A percentile compares a stretch with the other conserved stretches of the same genome.
These are phyloP conservation scores for Drosophila monieri DNA, from an alignment of 2,888 invertebrate species.

Conservation along the genomic window DNA sequence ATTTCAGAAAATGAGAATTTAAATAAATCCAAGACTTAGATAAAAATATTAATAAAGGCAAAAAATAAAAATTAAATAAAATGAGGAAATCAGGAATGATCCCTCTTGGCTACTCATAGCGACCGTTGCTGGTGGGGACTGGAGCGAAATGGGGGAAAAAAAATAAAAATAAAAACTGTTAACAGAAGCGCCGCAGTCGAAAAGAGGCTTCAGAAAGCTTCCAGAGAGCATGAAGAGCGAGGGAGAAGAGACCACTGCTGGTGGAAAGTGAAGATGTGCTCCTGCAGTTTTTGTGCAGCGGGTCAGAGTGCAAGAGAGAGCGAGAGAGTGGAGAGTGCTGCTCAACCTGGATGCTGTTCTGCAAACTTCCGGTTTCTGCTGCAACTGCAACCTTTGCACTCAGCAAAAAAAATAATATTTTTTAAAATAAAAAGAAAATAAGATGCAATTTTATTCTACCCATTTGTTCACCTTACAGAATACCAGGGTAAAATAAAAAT, in stretches of 20 bases:
- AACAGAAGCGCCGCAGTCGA: slow-evolving; percentile 8
- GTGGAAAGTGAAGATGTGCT: not conserved
- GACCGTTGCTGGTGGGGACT: not conserved
- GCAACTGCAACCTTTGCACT: too few species aligned
- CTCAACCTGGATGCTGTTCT: slow-evolving; percentile 62
- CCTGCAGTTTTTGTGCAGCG: not conserved
- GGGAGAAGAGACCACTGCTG: not conserved
- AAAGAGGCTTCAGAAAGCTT: not conserved
- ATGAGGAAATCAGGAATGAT: too few species aligned
- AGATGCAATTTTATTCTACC: too few species aligned
- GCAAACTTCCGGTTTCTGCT: slow-evolving; percentile 55
- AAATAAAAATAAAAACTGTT: slow-evolving; percentile 25
- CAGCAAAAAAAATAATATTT: not conserved
- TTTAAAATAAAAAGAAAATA: not conserved
- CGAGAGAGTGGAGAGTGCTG: slow-evolving; percentile 21
- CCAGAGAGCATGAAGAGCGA: not conserved
- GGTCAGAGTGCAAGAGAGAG: too few species aligned
- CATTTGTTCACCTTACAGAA: too few species aligned
- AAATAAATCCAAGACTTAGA: too few species aligned
- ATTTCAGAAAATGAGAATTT: too few species aligned
- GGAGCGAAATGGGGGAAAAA: too few species aligned
- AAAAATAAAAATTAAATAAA: too few species aligned
- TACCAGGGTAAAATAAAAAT: too few species aligned
- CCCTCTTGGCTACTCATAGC: too few species aligned
- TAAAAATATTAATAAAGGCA: too few species aligned